These are phyloP conservation scores for Paedocypris micromegethes DNA, from an alignment of 2,797 vertebrate genomes.

Conservation along the genomic window DNA sequence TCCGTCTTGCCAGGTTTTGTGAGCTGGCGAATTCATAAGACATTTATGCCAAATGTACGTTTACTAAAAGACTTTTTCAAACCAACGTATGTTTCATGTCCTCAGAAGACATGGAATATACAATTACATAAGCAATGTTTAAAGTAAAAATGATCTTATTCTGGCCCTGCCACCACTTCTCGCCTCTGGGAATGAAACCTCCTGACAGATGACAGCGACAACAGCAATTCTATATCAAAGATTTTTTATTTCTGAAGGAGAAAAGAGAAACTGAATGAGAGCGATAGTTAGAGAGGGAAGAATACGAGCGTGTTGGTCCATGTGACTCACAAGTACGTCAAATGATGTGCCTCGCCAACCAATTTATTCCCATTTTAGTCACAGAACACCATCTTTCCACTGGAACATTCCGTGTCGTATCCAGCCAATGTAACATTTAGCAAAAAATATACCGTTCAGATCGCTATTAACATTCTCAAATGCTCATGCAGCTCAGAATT, in stretches of 20 bases:
- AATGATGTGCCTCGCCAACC: neutral
- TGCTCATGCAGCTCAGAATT: neutral
- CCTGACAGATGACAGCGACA: neutral
- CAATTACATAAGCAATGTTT: neutral
- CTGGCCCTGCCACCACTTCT: neutral
- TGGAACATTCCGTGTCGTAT: neutral
- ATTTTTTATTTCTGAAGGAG: neutral
- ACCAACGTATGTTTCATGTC: no score
- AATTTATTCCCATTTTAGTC: constrained; percentile 4
- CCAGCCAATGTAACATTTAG: no score
- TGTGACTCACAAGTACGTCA: constrained; percentile 16
- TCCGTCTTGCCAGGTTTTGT: constrained; percentile 1
- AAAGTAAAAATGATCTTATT: neutral
- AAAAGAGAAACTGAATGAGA: neutral
- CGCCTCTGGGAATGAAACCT: neutral
- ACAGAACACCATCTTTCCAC: neutral
- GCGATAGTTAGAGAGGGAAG: neutral
- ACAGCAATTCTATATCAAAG: neutral
- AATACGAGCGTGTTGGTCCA: neutral
- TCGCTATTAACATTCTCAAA: neutral
- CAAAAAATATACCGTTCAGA: no score
- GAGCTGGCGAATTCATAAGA: no score
- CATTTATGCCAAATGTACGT: no score
- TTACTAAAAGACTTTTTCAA: no score
- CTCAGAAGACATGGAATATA: neutral